Evolutionary conservation across 2,113 vertebrate species (phyloP).

Genomic region (Stictonetta naevosa): DNA sequence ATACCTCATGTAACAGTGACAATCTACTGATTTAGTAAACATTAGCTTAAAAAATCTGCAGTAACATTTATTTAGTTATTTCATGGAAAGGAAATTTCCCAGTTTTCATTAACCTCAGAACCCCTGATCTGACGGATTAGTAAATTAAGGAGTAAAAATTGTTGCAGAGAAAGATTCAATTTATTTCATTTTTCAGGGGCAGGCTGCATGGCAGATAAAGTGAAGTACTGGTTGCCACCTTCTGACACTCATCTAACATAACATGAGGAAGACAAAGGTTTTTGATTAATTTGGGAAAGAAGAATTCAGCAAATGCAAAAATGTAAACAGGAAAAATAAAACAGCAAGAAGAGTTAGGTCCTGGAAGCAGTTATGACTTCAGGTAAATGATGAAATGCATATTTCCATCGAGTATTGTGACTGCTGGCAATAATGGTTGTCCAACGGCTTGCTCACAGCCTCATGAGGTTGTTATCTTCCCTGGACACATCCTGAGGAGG

Average conservation of each 20-base stretch:
- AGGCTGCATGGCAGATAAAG: not conserved
- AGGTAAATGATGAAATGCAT: not conserved
- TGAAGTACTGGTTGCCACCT: not conserved
- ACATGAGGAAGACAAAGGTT: not conserved
- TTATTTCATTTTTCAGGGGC: not conserved
- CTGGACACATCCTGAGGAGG: not conserved
- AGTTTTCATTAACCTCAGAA: not conserved
- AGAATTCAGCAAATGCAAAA: not conserved
- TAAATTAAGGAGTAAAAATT: not conserved
- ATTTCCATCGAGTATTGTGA: not conserved
- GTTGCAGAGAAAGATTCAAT: not conserved
- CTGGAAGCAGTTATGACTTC: not conserved
- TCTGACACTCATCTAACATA: not conserved
- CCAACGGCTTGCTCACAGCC: not conserved
- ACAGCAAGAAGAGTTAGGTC: not conserved
- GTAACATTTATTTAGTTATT: not conserved
- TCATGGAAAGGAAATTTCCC: not conserved
- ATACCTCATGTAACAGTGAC: rapidly evolving
- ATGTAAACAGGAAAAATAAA: not conserved
- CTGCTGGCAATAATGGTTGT: not conserved
- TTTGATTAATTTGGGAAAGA: not conserved
- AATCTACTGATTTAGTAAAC: not conserved
- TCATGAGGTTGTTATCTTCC: not conserved
- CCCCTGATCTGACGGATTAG: not conserved
- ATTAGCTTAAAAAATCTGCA: not conserved